Evolutionary conservation across 2,113 vertebrate species (phyloP).

Genomic region (Ammospiza caudacuta): DNA sequence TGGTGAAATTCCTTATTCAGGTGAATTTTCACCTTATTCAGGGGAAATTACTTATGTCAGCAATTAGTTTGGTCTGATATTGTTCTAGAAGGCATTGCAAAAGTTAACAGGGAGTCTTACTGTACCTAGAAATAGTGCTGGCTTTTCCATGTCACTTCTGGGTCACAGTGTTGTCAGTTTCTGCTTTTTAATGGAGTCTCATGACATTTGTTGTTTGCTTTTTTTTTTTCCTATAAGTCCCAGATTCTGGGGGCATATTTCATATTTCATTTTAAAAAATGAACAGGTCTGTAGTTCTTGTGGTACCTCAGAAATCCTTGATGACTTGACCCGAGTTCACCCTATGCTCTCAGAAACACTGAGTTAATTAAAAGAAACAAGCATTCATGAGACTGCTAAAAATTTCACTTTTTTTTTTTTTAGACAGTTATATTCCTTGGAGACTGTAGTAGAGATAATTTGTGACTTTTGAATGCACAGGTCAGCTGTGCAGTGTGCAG

Average conservation of each 20-base stretch:
- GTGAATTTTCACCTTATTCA: neutral
- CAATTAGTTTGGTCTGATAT: neutral
- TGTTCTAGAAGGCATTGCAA: neutral
- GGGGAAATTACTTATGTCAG: neutral
- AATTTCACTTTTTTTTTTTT: neutral
- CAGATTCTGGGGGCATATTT: neutral
- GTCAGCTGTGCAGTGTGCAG: neutral
- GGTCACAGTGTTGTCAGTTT: slow-evolving; percentile 25
- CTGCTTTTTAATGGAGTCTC: slow-evolving; percentile 34
- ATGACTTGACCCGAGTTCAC: neutral
- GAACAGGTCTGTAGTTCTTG: neutral
- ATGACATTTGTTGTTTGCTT: neutral
- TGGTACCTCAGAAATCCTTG: neutral
- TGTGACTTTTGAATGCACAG: neutral
- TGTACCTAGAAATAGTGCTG: neutral
- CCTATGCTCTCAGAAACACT: neutral
- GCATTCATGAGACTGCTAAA: neutral
- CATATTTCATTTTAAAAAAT: neutral
- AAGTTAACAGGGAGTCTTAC: neutral
- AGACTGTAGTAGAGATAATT: neutral
- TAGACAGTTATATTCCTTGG: neutral
- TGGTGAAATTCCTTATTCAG: neutral
- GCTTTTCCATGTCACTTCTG: neutral
- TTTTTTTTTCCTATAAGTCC: neutral
- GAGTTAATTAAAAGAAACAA: slow-evolving; percentile 4